phyloP scores from a whole-genome alignment of 2,888 invertebrate species.

The Elgonia sp. region DNA sequence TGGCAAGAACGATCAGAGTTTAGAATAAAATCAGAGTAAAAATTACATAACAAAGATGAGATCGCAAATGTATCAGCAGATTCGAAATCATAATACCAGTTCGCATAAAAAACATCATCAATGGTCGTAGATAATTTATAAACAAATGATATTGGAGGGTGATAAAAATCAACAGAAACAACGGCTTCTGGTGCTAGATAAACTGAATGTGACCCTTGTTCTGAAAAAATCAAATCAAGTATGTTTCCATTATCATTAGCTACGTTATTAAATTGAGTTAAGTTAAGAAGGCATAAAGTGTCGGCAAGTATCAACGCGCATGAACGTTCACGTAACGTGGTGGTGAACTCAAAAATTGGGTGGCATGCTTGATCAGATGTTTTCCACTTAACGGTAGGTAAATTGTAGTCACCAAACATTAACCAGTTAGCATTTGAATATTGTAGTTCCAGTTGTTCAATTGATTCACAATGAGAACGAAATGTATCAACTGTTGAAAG shows the following conservation, averaged over 20 bases:
- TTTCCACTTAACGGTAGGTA: no score
- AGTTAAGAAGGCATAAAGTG: background rate
- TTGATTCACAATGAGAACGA: background rate
- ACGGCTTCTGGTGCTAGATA: background rate
- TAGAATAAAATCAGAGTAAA: background rate
- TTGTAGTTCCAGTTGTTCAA: background rate
- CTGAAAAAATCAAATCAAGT: slow-evolving; percentile 20
- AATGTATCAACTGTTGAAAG: background rate
- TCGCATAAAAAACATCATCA: background rate
- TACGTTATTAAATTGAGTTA: background rate
- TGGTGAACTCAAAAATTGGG: no score
- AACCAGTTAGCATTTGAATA: slow-evolving; percentile 1
- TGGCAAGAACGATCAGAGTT: background rate
- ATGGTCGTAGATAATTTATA: background rate
- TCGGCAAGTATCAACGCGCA: no score
- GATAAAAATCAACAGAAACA: slow-evolving; percentile 2
- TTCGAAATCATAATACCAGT: slow-evolving; percentile 9
- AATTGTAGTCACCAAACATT: no score
- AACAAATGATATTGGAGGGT: background rate
- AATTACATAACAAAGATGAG: background rate
- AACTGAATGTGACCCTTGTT: background rate
- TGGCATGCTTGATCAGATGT: no score
- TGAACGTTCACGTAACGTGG: no score
- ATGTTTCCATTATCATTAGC: background rate
- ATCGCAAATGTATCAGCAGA: background rate